A percentile compares a stretch with the other conserved stretches of the same genome.
These are phyloP conservation scores for Mus spretus DNA, from an alignment of 2,797 vertebrate species.

Conservation along the genomic window DNA sequence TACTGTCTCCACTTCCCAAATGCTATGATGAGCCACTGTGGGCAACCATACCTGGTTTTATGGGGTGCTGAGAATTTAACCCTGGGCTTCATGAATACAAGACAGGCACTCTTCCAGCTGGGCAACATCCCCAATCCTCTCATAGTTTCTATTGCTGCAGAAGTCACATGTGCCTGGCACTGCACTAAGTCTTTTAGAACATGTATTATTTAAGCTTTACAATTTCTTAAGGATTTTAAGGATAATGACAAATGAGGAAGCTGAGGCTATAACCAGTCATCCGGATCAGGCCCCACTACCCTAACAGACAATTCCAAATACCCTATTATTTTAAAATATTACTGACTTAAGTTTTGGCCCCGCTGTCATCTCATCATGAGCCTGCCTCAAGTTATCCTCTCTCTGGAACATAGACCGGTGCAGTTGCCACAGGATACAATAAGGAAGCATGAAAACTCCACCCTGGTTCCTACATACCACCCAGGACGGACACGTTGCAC, in stretches of 20 bases:
- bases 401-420: not conserved
- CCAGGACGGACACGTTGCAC: not conserved
- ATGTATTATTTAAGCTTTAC: constrained; percentile 29
- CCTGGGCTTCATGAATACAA: no score
- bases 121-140: not conserved
- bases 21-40: not conserved
- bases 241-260: constrained; percentile 3
- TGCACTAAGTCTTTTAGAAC: not conserved
- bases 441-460: not conserved
- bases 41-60: not conserved
- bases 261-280: not conserved
- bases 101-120: not conserved
- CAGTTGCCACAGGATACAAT: not conserved
- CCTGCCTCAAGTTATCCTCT: not conserved
- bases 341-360: not conserved
- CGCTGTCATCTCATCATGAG: not conserved
- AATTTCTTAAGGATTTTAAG: not conserved
- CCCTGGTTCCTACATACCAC: not conserved
- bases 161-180: not conserved
- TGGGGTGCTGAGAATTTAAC: not conserved
- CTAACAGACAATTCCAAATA: not conserved
- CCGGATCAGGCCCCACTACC: not conserved
- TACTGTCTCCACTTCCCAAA: not conserved
- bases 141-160: not conserved
- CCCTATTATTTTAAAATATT: not conserved